Evolutionary conservation across 1,140 invertebrate genomes (phyloP).

Genomic region (Drosophila aff.): DNA sequence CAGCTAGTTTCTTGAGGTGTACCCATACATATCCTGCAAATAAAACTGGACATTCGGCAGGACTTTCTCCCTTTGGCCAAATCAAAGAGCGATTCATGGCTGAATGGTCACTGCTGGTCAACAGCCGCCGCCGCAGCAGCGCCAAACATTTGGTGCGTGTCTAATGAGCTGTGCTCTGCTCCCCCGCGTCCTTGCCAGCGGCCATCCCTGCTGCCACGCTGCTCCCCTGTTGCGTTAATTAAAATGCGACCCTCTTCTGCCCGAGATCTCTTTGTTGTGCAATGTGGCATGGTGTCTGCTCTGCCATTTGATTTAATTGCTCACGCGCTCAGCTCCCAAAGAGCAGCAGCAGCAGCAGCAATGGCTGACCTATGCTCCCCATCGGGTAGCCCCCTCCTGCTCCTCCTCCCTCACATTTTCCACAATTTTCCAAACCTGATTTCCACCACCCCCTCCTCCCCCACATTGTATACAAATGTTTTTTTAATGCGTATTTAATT

Average conservation of each 20-base stretch:
- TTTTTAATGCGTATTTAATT: constrained; percentile 83
- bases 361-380: constrained; percentile 22
- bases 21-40: constrained; percentile 37
- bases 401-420: background rate
- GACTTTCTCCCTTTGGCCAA: constrained; percentile 45
- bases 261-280: constrained; percentile 53
- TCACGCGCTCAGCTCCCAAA: constrained; percentile 53
- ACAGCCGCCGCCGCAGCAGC: constrained; percentile 20
- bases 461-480: constrained; percentile 59
- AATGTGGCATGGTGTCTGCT: constrained; percentile 74
- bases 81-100: constrained; percentile 75
- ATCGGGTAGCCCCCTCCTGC: background rate
- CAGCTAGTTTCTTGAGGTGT: background rate
- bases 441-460: background rate
- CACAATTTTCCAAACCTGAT: constrained; percentile 1
- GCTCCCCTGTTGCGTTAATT: constrained; percentile 63
- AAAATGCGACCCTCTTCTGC: constrained; percentile 49
- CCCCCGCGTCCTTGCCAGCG: background rate
- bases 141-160: constrained; percentile 77
- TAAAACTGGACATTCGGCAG: constrained; percentile 32
- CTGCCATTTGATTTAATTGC: constrained; percentile 81
- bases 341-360: constrained; percentile 27
- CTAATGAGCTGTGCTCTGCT: constrained; percentile 76
- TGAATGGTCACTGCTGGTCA: constrained; percentile 60
- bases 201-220: background rate